A percentile compares a stretch with the other conserved stretches of the same genome.
phyloP scores from a whole-genome alignment of 2,797 vertebrate genomes.

The Gallinago stenura region DNA sequence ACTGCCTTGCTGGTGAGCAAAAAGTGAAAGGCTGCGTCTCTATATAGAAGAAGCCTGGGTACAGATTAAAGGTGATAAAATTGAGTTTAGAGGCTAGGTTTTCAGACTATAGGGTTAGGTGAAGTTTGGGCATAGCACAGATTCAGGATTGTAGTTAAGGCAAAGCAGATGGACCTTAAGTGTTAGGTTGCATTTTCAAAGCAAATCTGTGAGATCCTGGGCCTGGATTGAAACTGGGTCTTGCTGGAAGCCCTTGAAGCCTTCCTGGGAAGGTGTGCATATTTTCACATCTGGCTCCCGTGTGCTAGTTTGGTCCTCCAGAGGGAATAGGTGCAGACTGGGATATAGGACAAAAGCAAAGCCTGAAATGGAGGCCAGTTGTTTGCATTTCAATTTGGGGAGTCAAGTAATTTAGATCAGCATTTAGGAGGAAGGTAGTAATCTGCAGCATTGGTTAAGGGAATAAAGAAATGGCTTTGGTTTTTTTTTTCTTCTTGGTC shows the following conservation, averaged over 20 bases:
- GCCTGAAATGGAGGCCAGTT: neutral
- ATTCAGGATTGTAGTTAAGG: neutral
- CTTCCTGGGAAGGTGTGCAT: neutral
- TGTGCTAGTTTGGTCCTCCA: constrained; percentile 39
- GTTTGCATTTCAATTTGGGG: neutral
- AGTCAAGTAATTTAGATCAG: neutral
- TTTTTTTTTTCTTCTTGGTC: neutral
- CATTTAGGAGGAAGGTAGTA: neutral
- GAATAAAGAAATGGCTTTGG: neutral
- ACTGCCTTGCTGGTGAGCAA: neutral
- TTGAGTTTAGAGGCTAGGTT: neutral
- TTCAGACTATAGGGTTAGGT: neutral
- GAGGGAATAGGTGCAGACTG: neutral
- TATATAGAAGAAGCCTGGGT: neutral
- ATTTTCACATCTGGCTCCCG: neutral
- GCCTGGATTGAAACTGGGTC: neutral
- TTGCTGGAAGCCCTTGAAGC: neutral
- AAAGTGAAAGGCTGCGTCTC: neutral
- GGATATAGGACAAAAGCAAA: constrained; percentile 31
- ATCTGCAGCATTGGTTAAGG: neutral
- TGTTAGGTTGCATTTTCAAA: neutral
- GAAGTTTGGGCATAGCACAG: neutral
- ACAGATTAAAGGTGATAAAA: neutral
- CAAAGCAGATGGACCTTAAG: neutral
- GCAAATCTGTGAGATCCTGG: neutral